Base-by-base conservation (phyloP, 1,140 invertebrate genomes). In the Leptestheria dahalacensis region DNA sequence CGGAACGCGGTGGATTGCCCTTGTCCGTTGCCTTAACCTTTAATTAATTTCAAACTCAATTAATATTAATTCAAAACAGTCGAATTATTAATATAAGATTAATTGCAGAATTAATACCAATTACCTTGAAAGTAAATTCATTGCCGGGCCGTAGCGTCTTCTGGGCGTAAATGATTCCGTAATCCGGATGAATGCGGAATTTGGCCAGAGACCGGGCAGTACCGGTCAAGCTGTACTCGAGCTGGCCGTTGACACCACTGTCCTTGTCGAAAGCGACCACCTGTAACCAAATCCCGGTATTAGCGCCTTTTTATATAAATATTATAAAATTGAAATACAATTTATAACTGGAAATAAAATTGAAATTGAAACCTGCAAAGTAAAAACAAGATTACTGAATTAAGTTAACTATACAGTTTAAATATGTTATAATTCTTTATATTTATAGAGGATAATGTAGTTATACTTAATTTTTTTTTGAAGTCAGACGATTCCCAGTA, bases 181-280 rank as follows among this genome's bases (percentile, higher is more conserved):
- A 88, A n/a, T 76, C 75, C 1, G 80, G 79, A 70, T 91, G 78
- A 63, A 92, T 86, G 60, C 79, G 80, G 69, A 91, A 91, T 47
- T 65, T 57, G 2, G 79, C 80, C 66, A 82, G 81, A 55, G 79
- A 81, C 59, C 81, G 78, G 2, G 81, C 81, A 25, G 79, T 81
- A 67, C 86, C 86, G n/a, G 33, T 29, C 21, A 91, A 82, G 61
- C 79, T 81, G 73, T 91, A 91, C 25, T 78, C 78, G 58, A 95
- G 78, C 56, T 82, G 78, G 29, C 85, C 87, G 75, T 92, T 94
- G 51, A 77, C 77, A 2, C 85, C 89, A 55, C 77, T 75, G 71
- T 96, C 92, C 65, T 78, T 75, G 70, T 97, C 91, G 54, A 83
- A 80, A 2, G 90, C 91, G 33, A 87, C 75, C 53, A 93, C 87